These are phyloP conservation scores for Bombyx mandarina DNA, from an alignment of 1,140 invertebrate genomes.

Conservation along the genomic window DNA sequence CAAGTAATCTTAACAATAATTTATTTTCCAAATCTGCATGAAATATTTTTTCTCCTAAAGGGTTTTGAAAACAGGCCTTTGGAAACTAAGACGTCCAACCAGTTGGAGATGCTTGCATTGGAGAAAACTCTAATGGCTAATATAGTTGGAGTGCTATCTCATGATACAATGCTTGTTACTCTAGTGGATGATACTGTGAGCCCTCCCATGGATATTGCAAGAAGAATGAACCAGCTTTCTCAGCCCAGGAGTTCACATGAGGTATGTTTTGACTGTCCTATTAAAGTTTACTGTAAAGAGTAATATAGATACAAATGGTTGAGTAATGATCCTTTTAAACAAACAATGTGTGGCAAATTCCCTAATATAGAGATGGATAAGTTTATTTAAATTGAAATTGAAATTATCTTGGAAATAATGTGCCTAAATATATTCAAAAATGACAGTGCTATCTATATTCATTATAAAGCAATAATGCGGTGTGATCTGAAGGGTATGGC, in stretches of 20 bases:
- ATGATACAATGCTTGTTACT: conserved; percentile 55
- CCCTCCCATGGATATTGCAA: conserved; percentile 52
- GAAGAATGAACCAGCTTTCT: conserved; percentile 54
- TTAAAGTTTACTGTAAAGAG: background rate
- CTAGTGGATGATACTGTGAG: conserved; percentile 48
- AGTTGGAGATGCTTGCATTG: conserved; percentile 59
- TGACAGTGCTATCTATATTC: too few species aligned
- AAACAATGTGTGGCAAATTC: too few species aligned
- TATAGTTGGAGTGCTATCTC: conserved; percentile 44
- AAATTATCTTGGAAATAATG: too few species aligned
- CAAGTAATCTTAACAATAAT: too few species aligned
- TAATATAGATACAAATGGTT: background rate
- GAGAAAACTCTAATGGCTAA: conserved; percentile 56
- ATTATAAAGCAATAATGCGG: too few species aligned
- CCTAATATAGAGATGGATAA: too few species aligned
- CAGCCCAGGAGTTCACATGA: conserved; percentile 52
- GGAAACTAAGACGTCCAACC: conserved; percentile 57
- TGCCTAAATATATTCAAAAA: too few species aligned
- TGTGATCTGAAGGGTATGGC: too few species aligned
- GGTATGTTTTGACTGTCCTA: conserved; percentile 20
- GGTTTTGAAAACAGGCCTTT: conserved; percentile 56
- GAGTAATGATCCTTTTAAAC: too few species aligned
- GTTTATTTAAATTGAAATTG: too few species aligned
- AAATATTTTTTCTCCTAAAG: conserved; percentile 15
- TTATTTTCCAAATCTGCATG: too few species aligned